These are phyloP conservation scores for Apistogramma diplotaenia DNA, from an alignment of 2,113 vertebrate genomes.

Conservation along the genomic window DNA sequence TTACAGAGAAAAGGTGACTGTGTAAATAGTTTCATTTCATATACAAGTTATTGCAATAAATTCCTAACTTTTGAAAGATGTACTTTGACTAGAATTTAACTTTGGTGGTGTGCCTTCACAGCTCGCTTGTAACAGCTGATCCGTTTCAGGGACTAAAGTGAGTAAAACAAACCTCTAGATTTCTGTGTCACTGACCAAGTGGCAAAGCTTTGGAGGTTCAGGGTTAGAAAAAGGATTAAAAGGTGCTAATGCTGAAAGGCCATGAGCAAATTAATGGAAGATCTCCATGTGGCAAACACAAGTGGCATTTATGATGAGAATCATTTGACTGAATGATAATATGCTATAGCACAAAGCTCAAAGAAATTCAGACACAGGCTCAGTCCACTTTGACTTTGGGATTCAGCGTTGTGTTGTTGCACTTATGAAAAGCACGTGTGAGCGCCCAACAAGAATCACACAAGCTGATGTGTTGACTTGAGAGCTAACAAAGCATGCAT, in stretches of 20 bases:
- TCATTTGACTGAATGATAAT: neutral
- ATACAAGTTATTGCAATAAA: neutral
- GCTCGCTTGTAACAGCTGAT: neutral
- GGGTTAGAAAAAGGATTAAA: neutral
- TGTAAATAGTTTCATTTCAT: neutral
- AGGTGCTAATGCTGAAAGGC: neutral
- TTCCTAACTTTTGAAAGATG: neutral
- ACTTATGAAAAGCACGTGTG: neutral
- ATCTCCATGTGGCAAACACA: neutral
- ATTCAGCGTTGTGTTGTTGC: neutral
- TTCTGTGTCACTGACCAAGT: neutral
- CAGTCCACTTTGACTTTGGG: neutral
- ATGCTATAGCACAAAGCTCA: neutral
- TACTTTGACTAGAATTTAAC: neutral
- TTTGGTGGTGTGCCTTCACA: neutral
- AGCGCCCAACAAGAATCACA: neutral
- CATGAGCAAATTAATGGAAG: neutral
- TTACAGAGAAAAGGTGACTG: neutral
- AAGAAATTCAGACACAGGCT: neutral
- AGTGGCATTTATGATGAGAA: neutral
- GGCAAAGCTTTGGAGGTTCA: neutral
- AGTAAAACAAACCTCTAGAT: neutral
- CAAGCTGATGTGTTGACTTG: neutral
- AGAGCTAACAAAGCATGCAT: slow-evolving; percentile 9
- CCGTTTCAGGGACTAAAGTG: neutral